Evolutionary conservation across 2,888 invertebrate species (phyloP).

Genomic region (Proisotoma minuta): DNA sequence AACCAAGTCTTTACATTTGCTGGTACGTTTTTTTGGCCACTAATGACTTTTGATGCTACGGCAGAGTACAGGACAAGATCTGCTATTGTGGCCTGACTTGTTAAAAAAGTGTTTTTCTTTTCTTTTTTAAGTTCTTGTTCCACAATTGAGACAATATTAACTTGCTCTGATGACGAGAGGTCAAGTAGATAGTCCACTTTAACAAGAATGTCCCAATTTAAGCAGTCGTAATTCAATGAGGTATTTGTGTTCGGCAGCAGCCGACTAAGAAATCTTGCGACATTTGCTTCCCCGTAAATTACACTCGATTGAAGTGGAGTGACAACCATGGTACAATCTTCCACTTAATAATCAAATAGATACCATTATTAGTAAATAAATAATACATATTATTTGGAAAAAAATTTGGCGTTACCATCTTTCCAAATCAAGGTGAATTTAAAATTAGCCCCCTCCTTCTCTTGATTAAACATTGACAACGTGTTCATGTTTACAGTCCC

Average conservation of each 20-base stretch:
- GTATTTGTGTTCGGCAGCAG: neutral
- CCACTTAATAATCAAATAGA: neutral
- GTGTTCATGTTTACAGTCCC: neutral
- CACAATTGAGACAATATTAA: neutral
- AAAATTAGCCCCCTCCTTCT: neutral
- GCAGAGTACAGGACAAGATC: slow-evolving; percentile 10
- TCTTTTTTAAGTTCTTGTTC: slow-evolving; percentile 2
- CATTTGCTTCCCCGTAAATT: neutral
- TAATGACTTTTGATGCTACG: neutral
- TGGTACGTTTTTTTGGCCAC: neutral
- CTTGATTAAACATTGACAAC: neutral
- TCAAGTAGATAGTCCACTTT: slow-evolving; percentile 5
- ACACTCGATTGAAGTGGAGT: neutral
- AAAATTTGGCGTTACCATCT: neutral
- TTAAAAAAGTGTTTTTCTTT: neutral
- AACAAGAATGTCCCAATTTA: neutral
- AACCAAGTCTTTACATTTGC: slow-evolving; percentile 2
- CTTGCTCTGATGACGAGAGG: neutral
- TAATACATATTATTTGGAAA: too few species aligned
- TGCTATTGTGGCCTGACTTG: neutral
- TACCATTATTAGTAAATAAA: too few species aligned
- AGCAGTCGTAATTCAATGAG: neutral
- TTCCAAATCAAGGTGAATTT: slow-evolving; percentile 4
- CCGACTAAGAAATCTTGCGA: neutral
- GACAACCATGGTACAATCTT: slow-evolving; percentile 1